phyloP scores from a whole-genome alignment of 1,140 invertebrate species.

The Drosophila arizonae region DNA sequence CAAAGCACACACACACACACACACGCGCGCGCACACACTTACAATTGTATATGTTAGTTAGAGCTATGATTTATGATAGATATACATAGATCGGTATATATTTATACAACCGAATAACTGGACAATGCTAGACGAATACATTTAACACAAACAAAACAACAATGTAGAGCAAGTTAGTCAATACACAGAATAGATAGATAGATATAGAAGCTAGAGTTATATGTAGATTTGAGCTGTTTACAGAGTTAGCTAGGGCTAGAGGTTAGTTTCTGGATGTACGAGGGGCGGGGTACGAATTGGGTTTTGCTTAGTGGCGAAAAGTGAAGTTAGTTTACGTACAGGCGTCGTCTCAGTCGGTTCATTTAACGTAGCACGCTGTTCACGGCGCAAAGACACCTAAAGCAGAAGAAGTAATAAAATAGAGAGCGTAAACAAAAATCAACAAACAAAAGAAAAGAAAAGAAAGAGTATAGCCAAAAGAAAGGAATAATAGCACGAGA shows the following conservation, averaged over 20 bases:
- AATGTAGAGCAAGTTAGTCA: constrained; percentile 24
- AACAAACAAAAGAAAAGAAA: constrained; percentile 29
- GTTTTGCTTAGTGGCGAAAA: constrained; percentile 48
- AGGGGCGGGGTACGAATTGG: not conserved
- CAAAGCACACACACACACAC: constrained; percentile 17
- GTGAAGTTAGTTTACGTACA: constrained; percentile 83
- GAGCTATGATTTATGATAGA: constrained; percentile 24
- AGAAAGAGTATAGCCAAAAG: constrained; percentile 17
- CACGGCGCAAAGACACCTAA: constrained; percentile 82
- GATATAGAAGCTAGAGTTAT: constrained; percentile 26
- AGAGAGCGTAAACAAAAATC: constrained; percentile 79
- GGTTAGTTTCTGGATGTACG: constrained; percentile 24
- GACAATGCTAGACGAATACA: constrained; percentile 66
- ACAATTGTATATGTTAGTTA: constrained; percentile 29
- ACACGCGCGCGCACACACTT: constrained; percentile 40
- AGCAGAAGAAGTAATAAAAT: constrained; percentile 80
- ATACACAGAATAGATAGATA: constrained; percentile 15
- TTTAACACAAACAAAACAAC: constrained; percentile 24
- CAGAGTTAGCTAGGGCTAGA: constrained; percentile 10
- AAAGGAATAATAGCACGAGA: not conserved
- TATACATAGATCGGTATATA: constrained; percentile 31
- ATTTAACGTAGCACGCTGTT: constrained; percentile 81
- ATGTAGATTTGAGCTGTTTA: not conserved
- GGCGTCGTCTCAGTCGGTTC: constrained; percentile 83
- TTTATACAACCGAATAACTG: constrained; percentile 24